phyloP scores from a whole-genome alignment of 2,888 invertebrate genomes.

The Pegoplata infirma region DNA sequence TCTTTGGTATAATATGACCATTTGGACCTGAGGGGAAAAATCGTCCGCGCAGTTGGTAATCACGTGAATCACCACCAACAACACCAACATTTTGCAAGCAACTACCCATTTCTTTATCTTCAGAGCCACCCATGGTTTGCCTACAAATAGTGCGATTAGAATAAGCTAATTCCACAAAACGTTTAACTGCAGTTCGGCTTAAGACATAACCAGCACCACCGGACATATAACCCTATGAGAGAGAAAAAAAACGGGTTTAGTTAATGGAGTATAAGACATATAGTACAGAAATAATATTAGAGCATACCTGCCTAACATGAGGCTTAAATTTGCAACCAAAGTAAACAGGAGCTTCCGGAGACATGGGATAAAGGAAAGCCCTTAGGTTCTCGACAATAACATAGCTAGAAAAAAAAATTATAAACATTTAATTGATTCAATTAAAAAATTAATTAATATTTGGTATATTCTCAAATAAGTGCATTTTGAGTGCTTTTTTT shows the following conservation, averaged over 20 bases:
- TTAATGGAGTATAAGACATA: too few relatives aligned
- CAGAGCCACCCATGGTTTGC: conserved; percentile 78
- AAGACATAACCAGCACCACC: conserved; percentile 96
- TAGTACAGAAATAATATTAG: conserved; percentile 66
- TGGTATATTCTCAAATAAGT: too few relatives aligned
- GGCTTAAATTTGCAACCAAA: conserved; percentile 95
- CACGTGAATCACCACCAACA: conserved; percentile 91
- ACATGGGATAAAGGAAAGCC: conserved; percentile 87
- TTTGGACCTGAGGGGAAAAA: conserved; percentile 90
- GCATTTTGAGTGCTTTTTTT: too few relatives aligned
- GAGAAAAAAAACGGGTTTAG: background rate
- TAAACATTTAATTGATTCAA: too few relatives aligned
- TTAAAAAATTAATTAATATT: background rate
- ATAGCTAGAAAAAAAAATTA: conserved; percentile 81
- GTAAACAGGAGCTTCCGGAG: conserved; percentile 86
- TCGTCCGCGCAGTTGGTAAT: conserved; percentile 88
- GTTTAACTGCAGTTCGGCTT: conserved; percentile 87
- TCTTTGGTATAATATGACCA: conserved; percentile 90
- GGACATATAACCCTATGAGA: conserved; percentile 87
- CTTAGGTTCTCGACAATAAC: conserved; percentile 96
- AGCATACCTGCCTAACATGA: conserved; percentile 77
- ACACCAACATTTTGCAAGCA: conserved; percentile 91
- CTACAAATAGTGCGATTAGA: conserved; percentile 80
- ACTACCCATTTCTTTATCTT: conserved; percentile 80
- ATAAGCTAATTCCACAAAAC: conserved; percentile 86